Conservation (phyloP, 2,888 invertebrate species). For the Drosophila aldrichi region DNA sequence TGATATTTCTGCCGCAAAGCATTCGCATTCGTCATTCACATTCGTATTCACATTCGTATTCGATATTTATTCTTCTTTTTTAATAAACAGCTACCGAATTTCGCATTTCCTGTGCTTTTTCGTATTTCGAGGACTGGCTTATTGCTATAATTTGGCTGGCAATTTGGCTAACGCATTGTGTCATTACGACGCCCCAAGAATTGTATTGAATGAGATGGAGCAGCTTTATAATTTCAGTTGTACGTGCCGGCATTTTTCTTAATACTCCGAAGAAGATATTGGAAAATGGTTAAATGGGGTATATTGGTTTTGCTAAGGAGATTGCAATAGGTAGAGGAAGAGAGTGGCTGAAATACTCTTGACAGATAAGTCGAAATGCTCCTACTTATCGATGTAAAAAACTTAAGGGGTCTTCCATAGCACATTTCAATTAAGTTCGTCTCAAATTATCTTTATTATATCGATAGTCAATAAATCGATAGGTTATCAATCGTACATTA, state of each 20-base stretch:
- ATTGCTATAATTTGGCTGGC: conserved; percentile 71
- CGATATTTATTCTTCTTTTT: conserved; percentile 24
- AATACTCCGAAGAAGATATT: conserved; percentile 3
- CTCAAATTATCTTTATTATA: no score
- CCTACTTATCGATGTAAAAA: no score
- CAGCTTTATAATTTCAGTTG: conserved; percentile 57
- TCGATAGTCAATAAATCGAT: no score
- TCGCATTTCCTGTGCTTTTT: conserved; percentile 75
- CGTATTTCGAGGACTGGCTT: conserved; percentile 18
- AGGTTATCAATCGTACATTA: no score
- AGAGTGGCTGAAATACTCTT: background rate
- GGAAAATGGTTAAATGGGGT: background rate
- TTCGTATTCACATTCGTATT: conserved; percentile 16
- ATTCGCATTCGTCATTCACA: conserved; percentile 20
- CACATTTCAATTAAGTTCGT: background rate
- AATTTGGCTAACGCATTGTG: conserved; percentile 72
- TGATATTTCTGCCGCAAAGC: conserved; percentile 40
- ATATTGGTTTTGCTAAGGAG: background rate
- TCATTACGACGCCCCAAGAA: conserved; percentile 66
- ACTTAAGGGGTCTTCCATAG: background rate
- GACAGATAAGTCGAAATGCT: no score
- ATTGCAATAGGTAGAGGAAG: no score
- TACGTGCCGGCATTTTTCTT: conserved; percentile 71
- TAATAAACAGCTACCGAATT: conserved; percentile 81
- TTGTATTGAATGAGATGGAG: conserved; percentile 12